These are phyloP conservation scores for Abscondita cerata DNA, from an alignment of 2,888 invertebrate species.

Conservation along the genomic window DNA sequence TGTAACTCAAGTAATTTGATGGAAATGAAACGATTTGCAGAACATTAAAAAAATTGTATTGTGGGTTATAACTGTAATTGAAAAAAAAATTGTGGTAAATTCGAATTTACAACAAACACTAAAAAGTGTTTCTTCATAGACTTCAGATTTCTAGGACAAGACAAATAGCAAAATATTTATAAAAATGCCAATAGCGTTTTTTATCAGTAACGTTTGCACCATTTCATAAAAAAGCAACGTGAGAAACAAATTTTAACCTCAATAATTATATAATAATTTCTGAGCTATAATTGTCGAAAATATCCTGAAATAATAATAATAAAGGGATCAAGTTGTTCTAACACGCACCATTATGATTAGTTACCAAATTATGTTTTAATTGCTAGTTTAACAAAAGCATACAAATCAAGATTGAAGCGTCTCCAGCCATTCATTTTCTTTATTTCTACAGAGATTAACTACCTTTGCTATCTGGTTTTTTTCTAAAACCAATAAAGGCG, in stretches of 20 bases:
- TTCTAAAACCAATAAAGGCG: too few relatives aligned
- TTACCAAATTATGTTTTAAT: too few relatives aligned
- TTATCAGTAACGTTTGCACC: background rate
- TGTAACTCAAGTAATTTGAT: too few relatives aligned
- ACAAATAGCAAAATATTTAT: background rate
- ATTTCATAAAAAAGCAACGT: constrained; percentile 12
- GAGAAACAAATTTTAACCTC: background rate
- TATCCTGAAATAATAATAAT: too few relatives aligned
- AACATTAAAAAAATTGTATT: constrained; percentile 4
- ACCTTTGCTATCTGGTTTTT: too few relatives aligned
- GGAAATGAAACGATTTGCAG: constrained; percentile 2
- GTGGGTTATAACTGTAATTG: constrained; percentile 7
- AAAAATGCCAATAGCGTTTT: constrained; percentile 9
- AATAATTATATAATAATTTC: background rate
- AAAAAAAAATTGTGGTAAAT: constrained; percentile 13
- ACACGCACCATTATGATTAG: too few relatives aligned
- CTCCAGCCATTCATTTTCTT: too few relatives aligned
- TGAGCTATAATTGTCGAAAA: background rate
- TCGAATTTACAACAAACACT: constrained; percentile 16
- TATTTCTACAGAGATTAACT: too few relatives aligned
- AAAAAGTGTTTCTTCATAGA: constrained; percentile 17
- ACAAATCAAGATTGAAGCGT: too few relatives aligned
- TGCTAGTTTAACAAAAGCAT: too few relatives aligned
- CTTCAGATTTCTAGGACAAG: constrained; percentile 18
- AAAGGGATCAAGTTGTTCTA: too few relatives aligned